A percentile compares a stretch with the other conserved stretches of the same genome.
These are phyloP conservation scores for Camelus bactrianus DNA, from an alignment of 2,113 vertebrate species.

Conservation along the genomic window DNA sequence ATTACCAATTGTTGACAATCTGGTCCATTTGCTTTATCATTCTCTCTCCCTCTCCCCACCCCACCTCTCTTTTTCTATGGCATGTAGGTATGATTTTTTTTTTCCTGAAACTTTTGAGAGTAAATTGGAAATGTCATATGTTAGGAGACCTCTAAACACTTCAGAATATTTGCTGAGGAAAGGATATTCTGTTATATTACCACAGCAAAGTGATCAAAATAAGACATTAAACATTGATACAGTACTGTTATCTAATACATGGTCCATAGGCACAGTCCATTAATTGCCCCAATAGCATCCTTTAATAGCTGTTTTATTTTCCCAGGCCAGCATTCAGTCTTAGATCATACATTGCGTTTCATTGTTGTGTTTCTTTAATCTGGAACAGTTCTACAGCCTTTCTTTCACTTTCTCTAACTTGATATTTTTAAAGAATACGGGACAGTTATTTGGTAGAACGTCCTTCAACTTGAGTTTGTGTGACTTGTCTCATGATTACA, in stretches of 20 bases:
- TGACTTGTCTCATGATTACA: neutral
- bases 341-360: neutral
- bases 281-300: neutral
- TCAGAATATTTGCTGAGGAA: slow-evolving; percentile 29
- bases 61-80: neutral
- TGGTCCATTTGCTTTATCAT: neutral
- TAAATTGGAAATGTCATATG: neutral
- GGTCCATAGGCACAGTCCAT: neutral
- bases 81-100: neutral
- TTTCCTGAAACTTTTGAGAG: neutral
- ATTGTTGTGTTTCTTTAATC: neutral
- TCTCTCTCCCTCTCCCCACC: neutral
- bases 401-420: neutral
- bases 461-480: slow-evolving; percentile 12
- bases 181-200: neutral
- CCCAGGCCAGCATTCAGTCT: neutral
- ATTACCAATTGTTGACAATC: neutral
- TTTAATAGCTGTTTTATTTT: neutral
- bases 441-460: neutral
- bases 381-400: neutral
- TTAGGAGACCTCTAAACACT: neutral
- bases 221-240: neutral
- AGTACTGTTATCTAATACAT: neutral
- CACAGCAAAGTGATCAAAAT: slow-evolving; percentile 29
- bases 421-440: neutral